Evolutionary conservation across 2,797 vertebrate genomes (phyloP), one percentile per base, ranked within the genome.

Genomic region (Chelon auratus): DNA sequence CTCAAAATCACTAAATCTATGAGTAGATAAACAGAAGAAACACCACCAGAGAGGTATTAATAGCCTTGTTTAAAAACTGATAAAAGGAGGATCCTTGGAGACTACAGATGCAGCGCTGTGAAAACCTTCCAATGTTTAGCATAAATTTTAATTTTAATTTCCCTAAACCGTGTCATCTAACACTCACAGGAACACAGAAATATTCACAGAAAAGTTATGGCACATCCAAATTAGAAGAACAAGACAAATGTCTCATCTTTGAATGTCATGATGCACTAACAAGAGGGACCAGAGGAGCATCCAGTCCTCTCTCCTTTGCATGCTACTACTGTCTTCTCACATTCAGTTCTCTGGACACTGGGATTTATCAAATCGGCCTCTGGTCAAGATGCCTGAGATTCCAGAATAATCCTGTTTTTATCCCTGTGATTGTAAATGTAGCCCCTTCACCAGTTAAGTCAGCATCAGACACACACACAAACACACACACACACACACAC

Each of bases 361-460:
- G 24, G 43, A 66, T 84, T 77, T 66, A 78, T 81, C 67, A 78
- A 81, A 81, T 61, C 68, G 57, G 72, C 84, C 73, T 82, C 55
- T 20, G 9, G 82, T 80, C 69, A 80, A 85, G 72, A 82, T 81
- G 74, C 87, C 52, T 77, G 57, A 71, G 68, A 79, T 83, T 85
- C 68, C 58, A 77, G 64, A 80, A 83, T 84, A 84, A 85, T 87
- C 66, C 53, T 63, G n/a, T 9, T 80, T 82, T 80, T 73, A 86
- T 79, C 63, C 68, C 56, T 58, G 26, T 60, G 66, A 71, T 62
- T 65, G 68, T 65, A 40, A 59, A 30, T 76, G 50, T 53, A 62
- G 68, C 62, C 66, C 48, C 26, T 64, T 54, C 50, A 58, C 43
- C 7, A 9, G 62, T 72, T 62, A 71, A 80, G 61, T 86, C 68